These are phyloP conservation scores for Hydrochoerus hydrochaeris DNA, from an alignment of 2,113 vertebrate genomes.

Conservation along the genomic window DNA sequence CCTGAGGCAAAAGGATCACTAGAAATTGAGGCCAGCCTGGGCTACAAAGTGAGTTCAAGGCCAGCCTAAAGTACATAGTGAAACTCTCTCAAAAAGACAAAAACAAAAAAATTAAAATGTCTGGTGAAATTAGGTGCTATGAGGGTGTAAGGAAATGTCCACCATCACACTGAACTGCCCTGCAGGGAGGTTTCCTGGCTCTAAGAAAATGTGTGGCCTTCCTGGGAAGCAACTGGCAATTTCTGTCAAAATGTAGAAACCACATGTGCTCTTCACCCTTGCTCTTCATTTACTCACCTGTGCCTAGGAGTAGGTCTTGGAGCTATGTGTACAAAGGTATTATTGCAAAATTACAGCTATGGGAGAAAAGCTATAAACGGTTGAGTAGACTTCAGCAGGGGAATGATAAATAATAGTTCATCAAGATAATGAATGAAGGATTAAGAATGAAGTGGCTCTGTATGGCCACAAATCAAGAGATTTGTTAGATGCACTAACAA, in stretches of 20 bases:
- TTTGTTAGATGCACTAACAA: neutral
- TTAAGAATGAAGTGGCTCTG: neutral
- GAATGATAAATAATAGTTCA: neutral
- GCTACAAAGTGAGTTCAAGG: neutral
- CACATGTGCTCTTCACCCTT: neutral
- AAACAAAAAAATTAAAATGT: slow-evolving; percentile 37
- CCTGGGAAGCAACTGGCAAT: neutral
- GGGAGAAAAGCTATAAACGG: neutral
- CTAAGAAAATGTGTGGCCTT: neutral
- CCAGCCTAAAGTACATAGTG: neutral
- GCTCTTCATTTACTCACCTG: neutral
- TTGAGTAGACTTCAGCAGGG: neutral
- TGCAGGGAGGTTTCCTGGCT: neutral
- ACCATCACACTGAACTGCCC: neutral
- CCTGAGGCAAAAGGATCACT: neutral
- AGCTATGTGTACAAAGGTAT: neutral
- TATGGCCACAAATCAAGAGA: neutral
- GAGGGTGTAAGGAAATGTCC: neutral
- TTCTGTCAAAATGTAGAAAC: slow-evolving; percentile 13
- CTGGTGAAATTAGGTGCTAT: neutral
- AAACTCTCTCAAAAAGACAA: neutral
- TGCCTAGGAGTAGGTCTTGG: neutral
- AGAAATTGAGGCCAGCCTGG: neutral
- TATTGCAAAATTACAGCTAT: neutral
- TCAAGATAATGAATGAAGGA: slow-evolving; percentile 3